Conservation (phyloP, 2,888 invertebrate genomes). For the Schizotus pectinicornis region DNA sequence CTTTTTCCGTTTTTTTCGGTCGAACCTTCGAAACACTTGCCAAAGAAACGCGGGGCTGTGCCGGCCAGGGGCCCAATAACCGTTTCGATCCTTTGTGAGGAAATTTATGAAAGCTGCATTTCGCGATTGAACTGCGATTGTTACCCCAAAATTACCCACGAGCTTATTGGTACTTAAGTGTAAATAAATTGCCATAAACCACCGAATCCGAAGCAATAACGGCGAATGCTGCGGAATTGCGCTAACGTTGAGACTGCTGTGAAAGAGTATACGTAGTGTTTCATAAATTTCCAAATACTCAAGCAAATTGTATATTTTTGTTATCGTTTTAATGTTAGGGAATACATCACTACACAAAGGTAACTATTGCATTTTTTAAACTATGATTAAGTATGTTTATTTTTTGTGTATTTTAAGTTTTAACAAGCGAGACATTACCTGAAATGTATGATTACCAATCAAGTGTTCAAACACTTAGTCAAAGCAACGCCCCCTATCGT, state of each 20-base stretch:
- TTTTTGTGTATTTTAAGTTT: slow-evolving; percentile 36
- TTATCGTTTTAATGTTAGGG: slow-evolving; percentile 38
- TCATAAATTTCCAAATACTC: slow-evolving; percentile 52
- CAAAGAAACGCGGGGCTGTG: neutral
- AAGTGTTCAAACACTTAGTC: slow-evolving; percentile 53
- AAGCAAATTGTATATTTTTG: slow-evolving; percentile 45
- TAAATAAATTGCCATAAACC: slow-evolving; percentile 3
- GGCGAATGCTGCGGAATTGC: slow-evolving; percentile 11
- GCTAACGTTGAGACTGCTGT: slow-evolving; percentile 32
- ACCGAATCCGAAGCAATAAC: slow-evolving; percentile 14
- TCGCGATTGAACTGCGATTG: neutral
- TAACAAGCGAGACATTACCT: slow-evolving; percentile 43
- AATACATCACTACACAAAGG: slow-evolving; percentile 35
- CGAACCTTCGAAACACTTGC: neutral
- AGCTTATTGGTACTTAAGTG: slow-evolving; percentile 27
- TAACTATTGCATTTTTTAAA: slow-evolving; percentile 33
- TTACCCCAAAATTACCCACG: slow-evolving; percentile 3
- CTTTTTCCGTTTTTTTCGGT: slow-evolving; percentile 13
- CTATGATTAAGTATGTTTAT: slow-evolving; percentile 29
- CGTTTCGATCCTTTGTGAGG: slow-evolving; percentile 22
- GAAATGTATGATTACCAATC: slow-evolving; percentile 52
- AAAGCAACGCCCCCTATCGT: slow-evolving; percentile 37
- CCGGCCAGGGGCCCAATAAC: slow-evolving; percentile 1
- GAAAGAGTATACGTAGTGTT: slow-evolving; percentile 32
- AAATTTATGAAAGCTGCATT: slow-evolving; percentile 42